A percentile compares a stretch with the other conserved stretches of the same genome.
Evolutionary conservation across 2,113 vertebrate genomes (phyloP).

Genomic region (Perca schrenkii): DNA sequence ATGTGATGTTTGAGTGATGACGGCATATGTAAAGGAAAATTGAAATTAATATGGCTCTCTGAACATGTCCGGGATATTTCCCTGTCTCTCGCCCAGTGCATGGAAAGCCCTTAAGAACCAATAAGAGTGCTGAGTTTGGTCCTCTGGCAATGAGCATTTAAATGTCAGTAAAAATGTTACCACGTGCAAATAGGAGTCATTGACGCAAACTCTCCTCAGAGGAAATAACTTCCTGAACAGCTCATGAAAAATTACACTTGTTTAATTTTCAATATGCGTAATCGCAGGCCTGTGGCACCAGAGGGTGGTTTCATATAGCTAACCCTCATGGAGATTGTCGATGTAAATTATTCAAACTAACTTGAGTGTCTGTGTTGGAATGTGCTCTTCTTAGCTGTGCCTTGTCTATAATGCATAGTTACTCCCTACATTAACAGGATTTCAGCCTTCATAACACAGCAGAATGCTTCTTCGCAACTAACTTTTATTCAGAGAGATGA

Average conservation of each 20-base stretch:
- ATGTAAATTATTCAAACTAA: conserved; percentile 79
- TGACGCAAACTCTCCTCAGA: conserved; percentile 22
- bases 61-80: background rate
- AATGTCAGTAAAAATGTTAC: conserved; percentile 24
- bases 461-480: background rate
- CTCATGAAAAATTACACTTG: conserved; percentile 19
- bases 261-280: conserved; percentile 29
- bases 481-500: conserved; percentile 37
- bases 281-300: conserved; percentile 40
- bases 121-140: conserved; percentile 15
- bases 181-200: conserved; percentile 9
- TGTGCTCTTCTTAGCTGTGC: conserved; percentile 43
- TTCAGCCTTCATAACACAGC: conserved; percentile 17
- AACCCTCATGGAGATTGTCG: conserved; percentile 56
- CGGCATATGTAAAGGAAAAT: conserved; percentile 19
- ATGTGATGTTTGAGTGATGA: conserved; percentile 29
- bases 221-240: conserved; percentile 31
- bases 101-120: conserved; percentile 24
- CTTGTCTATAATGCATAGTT: conserved; percentile 61
- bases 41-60: conserved; percentile 20
- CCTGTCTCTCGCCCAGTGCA: conserved; percentile 25
- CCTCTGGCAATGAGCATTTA: conserved; percentile 17
- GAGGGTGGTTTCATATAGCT: conserved; percentile 61
- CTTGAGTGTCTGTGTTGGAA: conserved; percentile 68
- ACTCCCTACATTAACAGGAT: conserved; percentile 48